Evolutionary conservation across 2,797 vertebrate species (phyloP).

Genomic region (Ctenochaetus hawaiiensis): DNA sequence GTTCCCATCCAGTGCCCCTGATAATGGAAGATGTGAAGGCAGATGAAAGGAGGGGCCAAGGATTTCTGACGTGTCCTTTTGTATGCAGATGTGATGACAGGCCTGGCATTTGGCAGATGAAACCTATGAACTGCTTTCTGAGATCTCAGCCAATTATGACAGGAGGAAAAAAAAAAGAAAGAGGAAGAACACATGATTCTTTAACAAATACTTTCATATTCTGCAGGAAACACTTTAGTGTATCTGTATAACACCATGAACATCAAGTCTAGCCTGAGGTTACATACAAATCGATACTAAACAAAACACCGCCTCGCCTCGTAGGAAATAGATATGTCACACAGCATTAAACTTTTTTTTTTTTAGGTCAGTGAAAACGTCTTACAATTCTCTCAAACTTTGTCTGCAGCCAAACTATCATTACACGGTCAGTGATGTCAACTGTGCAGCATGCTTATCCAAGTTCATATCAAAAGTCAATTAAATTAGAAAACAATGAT

Average conservation of each 20-base stretch:
- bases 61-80: slow-evolving; percentile 65
- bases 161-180: background rate
- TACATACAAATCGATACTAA: slow-evolving; percentile 21
- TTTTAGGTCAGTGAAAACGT: too few relatives aligned
- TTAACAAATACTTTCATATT: background rate
- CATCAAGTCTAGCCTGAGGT: slow-evolving; percentile 8
- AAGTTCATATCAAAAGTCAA: slow-evolving; percentile 48
- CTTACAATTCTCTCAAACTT: slow-evolving; percentile 13
- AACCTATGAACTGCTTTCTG: slow-evolving; percentile 43
- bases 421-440: slow-evolving; percentile 16
- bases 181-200: background rate
- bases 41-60: slow-evolving; percentile 59
- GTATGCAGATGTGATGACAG: slow-evolving; percentile 65
- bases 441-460: slow-evolving; percentile 18
- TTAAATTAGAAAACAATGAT: slow-evolving; percentile 50
- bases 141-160: slow-evolving; percentile 37
- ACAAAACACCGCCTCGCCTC: too few relatives aligned
- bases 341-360: too few relatives aligned
- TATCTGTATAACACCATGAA: slow-evolving; percentile 10
- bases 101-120: slow-evolving; percentile 62
- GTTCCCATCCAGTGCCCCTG: slow-evolving; percentile 72
- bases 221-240: slow-evolving; percentile 5
- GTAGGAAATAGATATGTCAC: too few relatives aligned
- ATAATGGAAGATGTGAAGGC: slow-evolving; percentile 80
- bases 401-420: slow-evolving; percentile 26